Evolutionary conservation across 2,888 invertebrate genomes (phyloP).

Genomic region (Chymomyza caudatula): DNA sequence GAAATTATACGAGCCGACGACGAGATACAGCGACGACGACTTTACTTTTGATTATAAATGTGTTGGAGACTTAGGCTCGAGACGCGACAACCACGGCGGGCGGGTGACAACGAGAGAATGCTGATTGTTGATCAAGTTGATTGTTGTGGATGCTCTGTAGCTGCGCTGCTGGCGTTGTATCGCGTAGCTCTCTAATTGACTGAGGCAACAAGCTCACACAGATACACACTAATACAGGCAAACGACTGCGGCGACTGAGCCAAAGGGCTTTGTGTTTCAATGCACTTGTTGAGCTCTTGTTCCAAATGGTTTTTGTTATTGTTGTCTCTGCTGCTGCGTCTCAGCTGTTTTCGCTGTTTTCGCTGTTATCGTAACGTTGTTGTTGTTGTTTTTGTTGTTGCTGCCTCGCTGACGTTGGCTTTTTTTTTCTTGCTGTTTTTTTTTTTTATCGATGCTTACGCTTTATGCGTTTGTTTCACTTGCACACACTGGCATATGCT

Average conservation of each 20-base stretch:
- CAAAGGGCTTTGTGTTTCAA: constrained; percentile 19
- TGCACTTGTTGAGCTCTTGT: constrained; percentile 1
- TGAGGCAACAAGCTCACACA: constrained; percentile 44
- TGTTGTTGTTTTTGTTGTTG: constrained; percentile 45
- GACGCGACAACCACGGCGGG: background rate
- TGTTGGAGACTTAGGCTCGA: background rate
- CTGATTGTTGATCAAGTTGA: constrained; percentile 41
- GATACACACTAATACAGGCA: too few relatives aligned
- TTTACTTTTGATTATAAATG: background rate
- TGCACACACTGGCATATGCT: constrained; percentile 21
- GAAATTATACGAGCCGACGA: constrained; percentile 46
- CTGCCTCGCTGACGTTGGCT: constrained; percentile 32
- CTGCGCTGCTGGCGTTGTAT: constrained; percentile 22
- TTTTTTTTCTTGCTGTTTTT: constrained; percentile 9
- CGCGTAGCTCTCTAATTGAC: constrained; percentile 49
- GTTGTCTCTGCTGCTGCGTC: constrained; percentile 6
- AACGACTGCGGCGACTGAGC: background rate
- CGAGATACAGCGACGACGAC: constrained; percentile 42
- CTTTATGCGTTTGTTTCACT: constrained; percentile 38
- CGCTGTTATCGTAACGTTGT: constrained; percentile 46
- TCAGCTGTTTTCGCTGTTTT: constrained; percentile 14
- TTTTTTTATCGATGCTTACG: constrained; percentile 15
- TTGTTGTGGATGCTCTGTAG: constrained; percentile 22
- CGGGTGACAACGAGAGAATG: background rate
- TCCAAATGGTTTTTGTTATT: constrained; percentile 28